A percentile compares a stretch with the other conserved stretches of the same genome.
phyloP scores from a whole-genome alignment of 2,113 vertebrate genomes.

The Muscicapa adusta region DNA sequence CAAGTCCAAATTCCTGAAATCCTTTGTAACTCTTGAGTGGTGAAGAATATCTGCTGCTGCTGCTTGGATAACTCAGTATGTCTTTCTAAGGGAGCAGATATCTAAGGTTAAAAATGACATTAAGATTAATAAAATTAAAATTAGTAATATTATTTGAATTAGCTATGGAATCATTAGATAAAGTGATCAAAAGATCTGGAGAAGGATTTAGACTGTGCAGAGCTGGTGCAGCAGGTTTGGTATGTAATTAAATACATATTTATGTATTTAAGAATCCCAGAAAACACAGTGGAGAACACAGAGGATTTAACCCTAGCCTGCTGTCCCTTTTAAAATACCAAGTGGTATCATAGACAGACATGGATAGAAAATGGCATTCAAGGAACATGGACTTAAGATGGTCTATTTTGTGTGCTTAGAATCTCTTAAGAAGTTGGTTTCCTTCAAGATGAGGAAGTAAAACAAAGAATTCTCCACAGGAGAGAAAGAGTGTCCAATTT shows the following conservation, averaged over 20 bases:
- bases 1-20: not conserved
- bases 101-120: not conserved
- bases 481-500: not conserved
- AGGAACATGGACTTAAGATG: not conserved
- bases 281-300: not conserved
- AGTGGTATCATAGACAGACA: not conserved
- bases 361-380: not conserved
- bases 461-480: not conserved
- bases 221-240: not conserved
- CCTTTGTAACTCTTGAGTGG: not conserved
- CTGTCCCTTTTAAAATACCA: not conserved
- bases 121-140: not conserved
- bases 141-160: not conserved
- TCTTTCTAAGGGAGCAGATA: not conserved
- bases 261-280: not conserved
- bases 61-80: not conserved
- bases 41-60: not conserved
- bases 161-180: not conserved
- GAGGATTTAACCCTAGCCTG: not conserved
- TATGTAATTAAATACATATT: not conserved
- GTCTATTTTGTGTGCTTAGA: not conserved
- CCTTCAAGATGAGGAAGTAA: not conserved
- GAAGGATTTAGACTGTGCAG: not conserved
- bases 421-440: not conserved
- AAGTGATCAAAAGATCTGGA: not conserved